Conservation (phyloP, 2,113 vertebrate genomes). For the Theristicus caerulescens region DNA sequence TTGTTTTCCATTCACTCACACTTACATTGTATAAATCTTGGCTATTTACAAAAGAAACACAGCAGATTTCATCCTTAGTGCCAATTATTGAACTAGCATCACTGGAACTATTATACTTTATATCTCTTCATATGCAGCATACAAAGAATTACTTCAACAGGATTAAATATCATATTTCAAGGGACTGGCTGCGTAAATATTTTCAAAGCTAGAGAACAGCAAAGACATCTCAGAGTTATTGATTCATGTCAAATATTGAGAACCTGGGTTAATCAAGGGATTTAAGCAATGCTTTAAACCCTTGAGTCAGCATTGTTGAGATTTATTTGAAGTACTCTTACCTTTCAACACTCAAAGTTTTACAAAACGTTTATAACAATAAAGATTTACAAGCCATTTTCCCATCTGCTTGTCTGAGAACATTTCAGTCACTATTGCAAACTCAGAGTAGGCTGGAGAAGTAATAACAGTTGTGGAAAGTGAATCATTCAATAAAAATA, state of each 20-base stretch:
- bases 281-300: slow-evolving; percentile 15
- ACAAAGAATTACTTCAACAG: slow-evolving; percentile 15
- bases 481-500: slow-evolving; percentile 24
- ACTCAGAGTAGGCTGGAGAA: not conserved
- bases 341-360: slow-evolving; percentile 14
- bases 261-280: slow-evolving; percentile 50
- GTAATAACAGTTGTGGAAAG: slow-evolving; percentile 14
- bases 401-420: not conserved
- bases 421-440: not conserved
- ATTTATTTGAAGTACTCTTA: slow-evolving; percentile 26
- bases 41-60: not conserved
- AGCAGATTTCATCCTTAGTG: not conserved
- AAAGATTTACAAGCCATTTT: slow-evolving; percentile 3
- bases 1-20: not conserved
- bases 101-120: not conserved
- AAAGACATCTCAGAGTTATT: slow-evolving; percentile 28
- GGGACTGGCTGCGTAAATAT: not conserved
- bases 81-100: slow-evolving; percentile 1
- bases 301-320: slow-evolving; percentile 1
- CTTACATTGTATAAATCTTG: not conserved
- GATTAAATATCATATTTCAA: slow-evolving; percentile 38
- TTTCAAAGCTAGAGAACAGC: slow-evolving; percentile 25
- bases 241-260: slow-evolving; percentile 39
- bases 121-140: not conserved
- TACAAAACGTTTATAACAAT: not conserved